Base-by-base conservation (phyloP, 2,888 invertebrate genomes). In the Cryptosula pallasiana region DNA sequence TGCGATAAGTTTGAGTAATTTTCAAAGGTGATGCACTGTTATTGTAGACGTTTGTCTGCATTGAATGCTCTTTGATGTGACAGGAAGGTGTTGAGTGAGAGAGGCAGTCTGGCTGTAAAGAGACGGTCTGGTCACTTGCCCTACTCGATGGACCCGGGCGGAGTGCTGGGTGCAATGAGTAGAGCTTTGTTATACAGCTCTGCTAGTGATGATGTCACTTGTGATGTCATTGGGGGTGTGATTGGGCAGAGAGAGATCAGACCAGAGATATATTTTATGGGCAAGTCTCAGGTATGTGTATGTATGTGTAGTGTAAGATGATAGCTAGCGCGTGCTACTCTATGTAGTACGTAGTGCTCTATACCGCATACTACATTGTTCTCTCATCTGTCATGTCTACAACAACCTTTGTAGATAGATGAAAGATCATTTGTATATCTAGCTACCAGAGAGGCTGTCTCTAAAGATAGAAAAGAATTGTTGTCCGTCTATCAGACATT, bases 111-210 rank as follows among this genome's bases (percentile, higher is more conserved):
- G 55, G 91, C 91, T 81, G 91, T 95, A 20, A 95, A 95, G 81
- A 93, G 94, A 81, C 89, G 92, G 76, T 93, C 93, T 0, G 95
- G 95, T 16, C 93, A 93, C 79, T 87, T 95, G 5, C 92, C 94
- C 0, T 93, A 95, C 84, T 85, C 89, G 25, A 92, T 92, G 82
- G 95, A 95, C 86, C 94, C 94, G 1, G 82, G 85, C 80, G 83
- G 63, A 5, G 63, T 63, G 5, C 3, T 63, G 9, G 63, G 63
- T 29, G 63, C 63, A 5, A 34, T 63, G 63, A 63, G 9, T 9
- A 63, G 63, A 32, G 32, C 63, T 9, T 29, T 63, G 63, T 32
- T 32, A 1, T n/a, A n/a, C n/a, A n/a, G n/a, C n/a, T n/a, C n/a
- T n/a, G 45, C 45, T 13, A 45, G 45, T 5, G 20, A 13, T 45